These are phyloP conservation scores for Meloidogyne chitwoodi DNA, from an alignment of 1,140 invertebrate species.

Conservation along the genomic window DNA sequence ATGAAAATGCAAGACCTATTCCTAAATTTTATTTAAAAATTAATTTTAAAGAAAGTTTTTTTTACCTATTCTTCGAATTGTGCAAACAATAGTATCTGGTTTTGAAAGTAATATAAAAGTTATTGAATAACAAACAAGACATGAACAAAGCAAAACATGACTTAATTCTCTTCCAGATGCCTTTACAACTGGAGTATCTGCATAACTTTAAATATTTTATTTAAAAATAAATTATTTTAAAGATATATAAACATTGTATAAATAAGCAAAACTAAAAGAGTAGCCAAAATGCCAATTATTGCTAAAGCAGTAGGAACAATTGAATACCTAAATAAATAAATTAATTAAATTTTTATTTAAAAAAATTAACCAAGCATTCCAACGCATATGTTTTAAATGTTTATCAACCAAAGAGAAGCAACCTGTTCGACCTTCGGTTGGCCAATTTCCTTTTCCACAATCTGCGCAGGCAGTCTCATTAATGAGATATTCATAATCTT, in stretches of 20 bases:
- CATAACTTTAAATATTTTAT: constrained; percentile 61
- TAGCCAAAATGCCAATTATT: constrained; percentile 64
- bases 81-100: constrained; percentile 68
- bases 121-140: constrained; percentile 67
- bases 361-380: constrained; percentile 63
- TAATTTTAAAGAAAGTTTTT: neutral
- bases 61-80: constrained; percentile 67
- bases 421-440: constrained; percentile 56
- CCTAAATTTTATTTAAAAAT: constrained; percentile 36
- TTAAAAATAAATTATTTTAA: neutral
- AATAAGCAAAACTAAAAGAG: constrained; percentile 62
- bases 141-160: constrained; percentile 70
- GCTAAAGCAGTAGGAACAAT: constrained; percentile 65
- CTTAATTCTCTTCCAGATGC: constrained; percentile 77
- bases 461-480: constrained; percentile 68
- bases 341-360: neutral
- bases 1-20: constrained; percentile 70
- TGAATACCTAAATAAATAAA: constrained; percentile 46
- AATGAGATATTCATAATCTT: constrained; percentile 66
- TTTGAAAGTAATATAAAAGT: constrained; percentile 68
- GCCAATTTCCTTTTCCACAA: constrained; percentile 65
- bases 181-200: constrained; percentile 75
- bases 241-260: constrained; percentile 57
- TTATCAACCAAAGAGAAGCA: constrained; percentile 61
- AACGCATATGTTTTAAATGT: constrained; percentile 66